Conservation (phyloP, 2,888 invertebrate genomes). For the Metallyticus violacea region DNA sequence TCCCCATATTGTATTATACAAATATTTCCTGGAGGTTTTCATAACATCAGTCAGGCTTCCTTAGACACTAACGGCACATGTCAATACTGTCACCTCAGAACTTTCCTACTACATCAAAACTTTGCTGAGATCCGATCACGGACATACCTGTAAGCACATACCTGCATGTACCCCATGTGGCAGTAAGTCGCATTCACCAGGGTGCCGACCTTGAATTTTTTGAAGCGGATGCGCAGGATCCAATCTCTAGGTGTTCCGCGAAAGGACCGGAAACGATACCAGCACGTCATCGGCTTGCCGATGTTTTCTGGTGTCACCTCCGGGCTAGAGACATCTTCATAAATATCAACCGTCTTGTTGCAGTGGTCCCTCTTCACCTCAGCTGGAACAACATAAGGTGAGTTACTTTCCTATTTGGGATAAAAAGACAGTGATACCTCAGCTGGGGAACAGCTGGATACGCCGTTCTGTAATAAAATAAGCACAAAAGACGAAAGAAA, state of each 20-base stretch:
- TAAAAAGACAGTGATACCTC: no score
- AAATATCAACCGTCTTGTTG: constrained; percentile 91
- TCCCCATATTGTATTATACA: no score
- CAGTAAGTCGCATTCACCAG: constrained; percentile 84
- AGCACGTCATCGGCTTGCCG: constrained; percentile 83
- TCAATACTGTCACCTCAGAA: no score
- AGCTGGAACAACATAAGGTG: constrained; percentile 44
- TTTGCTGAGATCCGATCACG: background rate
- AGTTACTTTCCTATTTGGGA: background rate
- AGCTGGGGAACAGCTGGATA: no score
- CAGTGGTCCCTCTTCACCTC: constrained; percentile 81
- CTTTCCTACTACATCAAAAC: no score
- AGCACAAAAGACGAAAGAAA: no score
- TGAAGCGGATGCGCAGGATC: constrained; percentile 85
- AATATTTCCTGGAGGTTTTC: no score
- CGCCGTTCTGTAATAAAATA: no score
- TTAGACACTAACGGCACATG: no score
- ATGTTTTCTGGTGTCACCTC: constrained; percentile 78
- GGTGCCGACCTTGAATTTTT: constrained; percentile 88
- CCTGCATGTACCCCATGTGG: constrained; percentile 86
- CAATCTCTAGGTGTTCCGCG: constrained; percentile 86
- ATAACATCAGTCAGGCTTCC: no score
- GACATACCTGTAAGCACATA: constrained; percentile 43
- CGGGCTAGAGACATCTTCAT: constrained; percentile 87
- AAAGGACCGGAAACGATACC: constrained; percentile 85